phyloP scores from a whole-genome alignment of 2,797 vertebrate genomes.

The Emydoidea blandingii region DNA sequence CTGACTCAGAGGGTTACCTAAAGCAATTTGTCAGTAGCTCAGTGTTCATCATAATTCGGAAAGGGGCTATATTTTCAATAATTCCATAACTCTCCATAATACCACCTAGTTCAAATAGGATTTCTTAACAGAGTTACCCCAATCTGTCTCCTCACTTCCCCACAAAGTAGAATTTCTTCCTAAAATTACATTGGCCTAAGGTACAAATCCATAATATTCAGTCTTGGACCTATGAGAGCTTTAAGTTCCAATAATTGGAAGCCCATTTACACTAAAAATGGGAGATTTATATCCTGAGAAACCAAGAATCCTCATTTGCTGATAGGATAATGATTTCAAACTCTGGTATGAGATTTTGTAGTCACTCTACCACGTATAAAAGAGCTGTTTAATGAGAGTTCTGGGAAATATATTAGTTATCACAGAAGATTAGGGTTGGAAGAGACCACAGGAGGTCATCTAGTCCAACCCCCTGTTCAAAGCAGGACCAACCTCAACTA shows the following conservation, averaged over 20 bases:
- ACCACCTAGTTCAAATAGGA: fast-evolving
- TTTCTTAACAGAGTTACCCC: fast-evolving
- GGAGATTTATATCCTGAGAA: background rate
- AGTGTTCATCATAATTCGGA: conserved; percentile 12
- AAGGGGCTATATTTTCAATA: conserved; percentile 10
- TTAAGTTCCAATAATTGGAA: background rate
- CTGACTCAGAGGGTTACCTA: background rate
- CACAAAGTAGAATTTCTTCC: fast-evolving
- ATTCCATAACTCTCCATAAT: background rate
- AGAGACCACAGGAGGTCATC: too few species aligned
- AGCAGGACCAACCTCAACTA: too few species aligned
- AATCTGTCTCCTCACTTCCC: fast-evolving
- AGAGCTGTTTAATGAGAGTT: background rate
- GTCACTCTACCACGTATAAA: background rate
- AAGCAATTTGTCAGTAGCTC: conserved; percentile 31
- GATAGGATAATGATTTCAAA: background rate
- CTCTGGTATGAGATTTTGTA: background rate
- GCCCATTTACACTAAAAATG: background rate
- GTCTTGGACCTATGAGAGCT: background rate
- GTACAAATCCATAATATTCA: background rate
- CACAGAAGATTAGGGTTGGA: too few species aligned
- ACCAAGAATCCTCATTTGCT: background rate
- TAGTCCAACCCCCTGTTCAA: too few species aligned
- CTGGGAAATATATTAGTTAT: background rate
- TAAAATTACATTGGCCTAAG: background rate